Percentiles rank a stretch among this genome's conserved stretches.
Conservation (phyloP, 2,113 vertebrate genomes). For the Corythoichthys haematopterus region DNA sequence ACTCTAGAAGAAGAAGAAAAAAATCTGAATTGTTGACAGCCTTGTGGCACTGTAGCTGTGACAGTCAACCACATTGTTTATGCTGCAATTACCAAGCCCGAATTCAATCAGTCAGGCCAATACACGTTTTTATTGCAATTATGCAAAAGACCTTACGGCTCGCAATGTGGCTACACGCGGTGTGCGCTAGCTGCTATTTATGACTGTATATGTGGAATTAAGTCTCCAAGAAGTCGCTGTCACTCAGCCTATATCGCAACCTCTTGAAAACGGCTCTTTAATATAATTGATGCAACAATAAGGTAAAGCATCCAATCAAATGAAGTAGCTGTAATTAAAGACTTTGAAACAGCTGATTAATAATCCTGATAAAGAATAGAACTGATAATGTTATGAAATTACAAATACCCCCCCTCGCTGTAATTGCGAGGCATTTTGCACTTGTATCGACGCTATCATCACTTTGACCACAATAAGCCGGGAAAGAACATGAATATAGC, state of each 20-base stretch:
- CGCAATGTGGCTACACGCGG: slow-evolving; percentile 54
- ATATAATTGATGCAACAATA: slow-evolving; percentile 75
- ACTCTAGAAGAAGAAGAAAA: slow-evolving; percentile 59
- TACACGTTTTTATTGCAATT: slow-evolving; percentile 72
- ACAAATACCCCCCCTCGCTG: slow-evolving; percentile 61
- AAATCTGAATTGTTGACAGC: slow-evolving; percentile 70
- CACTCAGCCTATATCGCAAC: slow-evolving; percentile 53
- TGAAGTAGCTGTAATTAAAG: slow-evolving; percentile 79
- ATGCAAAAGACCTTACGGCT: slow-evolving; percentile 70
- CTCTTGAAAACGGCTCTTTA: slow-evolving; percentile 60
- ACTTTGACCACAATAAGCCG: slow-evolving; percentile 50
- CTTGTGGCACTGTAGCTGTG: slow-evolving; percentile 61
- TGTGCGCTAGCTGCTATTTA: slow-evolving; percentile 63
- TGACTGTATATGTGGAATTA: slow-evolving; percentile 71
- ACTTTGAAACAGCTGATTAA: slow-evolving; percentile 76
- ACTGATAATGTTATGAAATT: slow-evolving; percentile 76
- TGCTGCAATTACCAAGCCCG: slow-evolving; percentile 69
- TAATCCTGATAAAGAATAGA: slow-evolving; percentile 67
- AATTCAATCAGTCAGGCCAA: slow-evolving; percentile 73
- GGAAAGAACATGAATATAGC: slow-evolving; percentile 37
- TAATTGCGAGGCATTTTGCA: slow-evolving; percentile 60
- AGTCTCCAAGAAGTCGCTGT: slow-evolving; percentile 66
- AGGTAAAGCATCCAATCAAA: slow-evolving; percentile 75
- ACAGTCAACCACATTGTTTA: slow-evolving; percentile 73
- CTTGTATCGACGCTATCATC: slow-evolving; percentile 39